Conservation (phyloP, 2,888 invertebrate species). For the Sinohyriopsis cumingii region DNA sequence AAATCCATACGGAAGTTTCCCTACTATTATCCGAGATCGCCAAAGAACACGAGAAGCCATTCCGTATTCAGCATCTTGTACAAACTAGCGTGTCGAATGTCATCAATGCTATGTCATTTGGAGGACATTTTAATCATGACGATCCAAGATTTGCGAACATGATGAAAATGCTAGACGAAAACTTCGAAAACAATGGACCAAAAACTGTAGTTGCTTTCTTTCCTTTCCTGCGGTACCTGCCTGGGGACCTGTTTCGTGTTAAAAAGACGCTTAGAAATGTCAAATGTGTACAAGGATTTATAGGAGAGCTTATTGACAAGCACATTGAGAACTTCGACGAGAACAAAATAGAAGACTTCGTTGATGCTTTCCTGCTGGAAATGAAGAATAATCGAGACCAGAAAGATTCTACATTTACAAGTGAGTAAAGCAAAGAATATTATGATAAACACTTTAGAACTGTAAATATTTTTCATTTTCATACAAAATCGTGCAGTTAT, state of each 20-base stretch:
- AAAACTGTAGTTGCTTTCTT: constrained; percentile 5
- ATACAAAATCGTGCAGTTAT: too few species aligned
- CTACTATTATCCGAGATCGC: constrained; percentile 7
- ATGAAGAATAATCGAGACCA: constrained; percentile 12
- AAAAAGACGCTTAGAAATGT: constrained; percentile 10
- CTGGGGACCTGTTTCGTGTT: constrained; percentile 18
- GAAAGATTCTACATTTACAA: too few species aligned
- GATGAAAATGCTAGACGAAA: constrained; percentile 8
- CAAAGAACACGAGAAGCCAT: constrained; percentile 6
- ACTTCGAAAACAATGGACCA: not conserved
- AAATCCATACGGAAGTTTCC: constrained; percentile 15
- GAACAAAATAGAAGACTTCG: constrained; percentile 23
- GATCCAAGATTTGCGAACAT: constrained; percentile 15
- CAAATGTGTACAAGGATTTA: constrained; percentile 7
- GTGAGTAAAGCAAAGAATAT: too few species aligned
- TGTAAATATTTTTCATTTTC: too few species aligned
- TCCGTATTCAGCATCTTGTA: constrained; percentile 14
- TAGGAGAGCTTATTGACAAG: constrained; percentile 8
- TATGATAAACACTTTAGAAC: too few species aligned
- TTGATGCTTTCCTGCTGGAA: constrained; percentile 35
- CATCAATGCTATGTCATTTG: constrained; percentile 18
- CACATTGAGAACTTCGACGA: constrained; percentile 19
- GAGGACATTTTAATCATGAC: constrained; percentile 15
- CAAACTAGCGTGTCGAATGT: constrained; percentile 17
- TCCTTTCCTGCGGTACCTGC: constrained; percentile 11